A percentile compares a stretch with the other conserved stretches of the same genome.
These are phyloP conservation scores for Nasonia vitripennis DNA, from an alignment of 1,140 invertebrate species.

Conservation along the genomic window DNA sequence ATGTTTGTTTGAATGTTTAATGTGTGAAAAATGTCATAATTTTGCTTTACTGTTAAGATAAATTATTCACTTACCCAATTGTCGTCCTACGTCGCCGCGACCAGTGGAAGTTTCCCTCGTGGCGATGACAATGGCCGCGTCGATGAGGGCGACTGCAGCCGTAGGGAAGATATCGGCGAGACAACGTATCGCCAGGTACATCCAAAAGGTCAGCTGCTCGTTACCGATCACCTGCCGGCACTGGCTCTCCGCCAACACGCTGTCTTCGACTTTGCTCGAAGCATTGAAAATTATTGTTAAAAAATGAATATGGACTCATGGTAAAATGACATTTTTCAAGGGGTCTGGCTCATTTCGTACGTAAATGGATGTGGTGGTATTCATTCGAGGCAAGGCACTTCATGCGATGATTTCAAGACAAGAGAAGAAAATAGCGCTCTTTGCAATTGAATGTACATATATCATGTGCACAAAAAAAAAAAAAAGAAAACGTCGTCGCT, in stretches of 20 bases:
- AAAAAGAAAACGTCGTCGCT: neutral
- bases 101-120: slow-evolving; percentile 86
- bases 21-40: neutral
- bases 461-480: neutral
- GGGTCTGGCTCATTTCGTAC: neutral
- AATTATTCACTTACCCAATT: slow-evolving; percentile 73
- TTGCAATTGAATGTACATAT: neutral
- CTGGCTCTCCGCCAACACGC: slow-evolving; percentile 79
- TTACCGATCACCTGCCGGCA: slow-evolving; percentile 79
- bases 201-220: slow-evolving; percentile 81
- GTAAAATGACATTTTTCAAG: slow-evolving; percentile 9
- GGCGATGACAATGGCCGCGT: slow-evolving; percentile 86
- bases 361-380: no score
- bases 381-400: neutral
- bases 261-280: slow-evolving; percentile 64
- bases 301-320: neutral
- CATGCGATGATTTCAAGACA: slow-evolving; percentile 3
- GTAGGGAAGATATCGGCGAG: slow-evolving; percentile 86
- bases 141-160: slow-evolving; percentile 81
- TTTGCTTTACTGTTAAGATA: neutral
- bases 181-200: slow-evolving; percentile 82
- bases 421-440: neutral
- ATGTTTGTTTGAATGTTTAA: no score
- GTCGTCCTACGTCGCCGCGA: slow-evolving; percentile 86
- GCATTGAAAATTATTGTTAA: neutral